phyloP scores from a whole-genome alignment of 92 coral and sea anemone species.

The Montipora capitata region DNA sequence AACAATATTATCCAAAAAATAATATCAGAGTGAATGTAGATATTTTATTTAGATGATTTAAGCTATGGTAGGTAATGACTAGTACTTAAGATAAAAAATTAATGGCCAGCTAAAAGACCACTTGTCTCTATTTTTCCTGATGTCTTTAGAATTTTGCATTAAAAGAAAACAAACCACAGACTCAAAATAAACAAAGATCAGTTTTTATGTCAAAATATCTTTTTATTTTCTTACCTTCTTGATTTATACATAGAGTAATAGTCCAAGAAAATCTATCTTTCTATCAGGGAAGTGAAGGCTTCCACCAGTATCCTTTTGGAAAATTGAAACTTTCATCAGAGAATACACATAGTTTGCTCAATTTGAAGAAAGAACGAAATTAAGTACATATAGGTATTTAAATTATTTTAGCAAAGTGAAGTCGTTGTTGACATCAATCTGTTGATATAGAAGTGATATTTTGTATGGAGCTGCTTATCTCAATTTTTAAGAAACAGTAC shows the following conservation, averaged over 20 bases:
- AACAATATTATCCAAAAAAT: no score
- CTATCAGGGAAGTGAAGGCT: not conserved
- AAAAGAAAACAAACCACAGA: not conserved
- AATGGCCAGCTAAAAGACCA: not conserved
- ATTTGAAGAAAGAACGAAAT: not conserved
- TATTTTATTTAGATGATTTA: no score
- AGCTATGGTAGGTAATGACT: not conserved
- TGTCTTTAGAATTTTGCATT: not conserved
- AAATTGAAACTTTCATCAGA: not conserved
- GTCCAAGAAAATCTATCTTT: not conserved
- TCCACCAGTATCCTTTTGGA: not conserved
- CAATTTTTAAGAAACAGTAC: not conserved
- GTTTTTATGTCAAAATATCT: not conserved
- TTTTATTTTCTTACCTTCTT: not conserved
- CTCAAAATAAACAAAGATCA: not conserved
- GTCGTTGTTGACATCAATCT: not conserved
- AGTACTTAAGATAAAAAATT: not conserved
- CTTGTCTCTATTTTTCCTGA: not conserved
- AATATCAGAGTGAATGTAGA: no score
- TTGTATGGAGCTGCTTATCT: slow-evolving; percentile 24
- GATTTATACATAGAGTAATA: not conserved
- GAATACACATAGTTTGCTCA: not conserved
- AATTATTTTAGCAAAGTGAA: not conserved
- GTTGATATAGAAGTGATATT: not conserved
- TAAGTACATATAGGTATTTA: not conserved